phyloP scores from a whole-genome alignment of 2,888 invertebrate species.

The Isoperla grammatica region DNA sequence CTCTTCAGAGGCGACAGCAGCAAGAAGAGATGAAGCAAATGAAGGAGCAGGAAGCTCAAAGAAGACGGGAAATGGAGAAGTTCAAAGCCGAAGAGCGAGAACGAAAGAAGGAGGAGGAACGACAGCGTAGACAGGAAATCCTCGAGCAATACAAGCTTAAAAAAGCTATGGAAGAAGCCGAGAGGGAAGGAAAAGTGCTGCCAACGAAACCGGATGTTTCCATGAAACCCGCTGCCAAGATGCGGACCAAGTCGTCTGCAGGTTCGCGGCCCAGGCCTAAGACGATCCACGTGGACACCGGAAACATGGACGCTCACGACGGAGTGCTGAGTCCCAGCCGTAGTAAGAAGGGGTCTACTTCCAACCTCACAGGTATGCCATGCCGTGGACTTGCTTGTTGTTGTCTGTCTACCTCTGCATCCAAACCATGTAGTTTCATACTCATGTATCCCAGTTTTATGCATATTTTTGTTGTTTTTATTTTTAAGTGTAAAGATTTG shows the following conservation, averaged over 20 bases:
- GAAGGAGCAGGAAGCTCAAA: slow-evolving; percentile 76
- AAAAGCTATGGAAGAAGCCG: slow-evolving; percentile 88
- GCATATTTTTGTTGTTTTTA: neutral
- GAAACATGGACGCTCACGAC: slow-evolving; percentile 70
- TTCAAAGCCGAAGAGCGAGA: slow-evolving; percentile 62
- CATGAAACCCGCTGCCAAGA: slow-evolving; percentile 54
- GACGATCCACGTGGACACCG: slow-evolving; percentile 84
- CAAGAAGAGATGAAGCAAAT: slow-evolving; percentile 81
- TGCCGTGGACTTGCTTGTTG: neutral
- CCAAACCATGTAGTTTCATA: neutral
- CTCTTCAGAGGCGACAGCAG: slow-evolving; percentile 83
- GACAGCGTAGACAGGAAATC: slow-evolving; percentile 78
- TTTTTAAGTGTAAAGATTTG: neutral
- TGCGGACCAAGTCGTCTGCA: slow-evolving; percentile 55
- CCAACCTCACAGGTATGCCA: slow-evolving; percentile 71
- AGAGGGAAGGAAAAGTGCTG: slow-evolving; percentile 60
- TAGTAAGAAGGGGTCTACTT: slow-evolving; percentile 74
- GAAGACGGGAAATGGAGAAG: slow-evolving; percentile 69
- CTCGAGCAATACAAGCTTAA: slow-evolving; percentile 90
- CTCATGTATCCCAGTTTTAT: too few species aligned
- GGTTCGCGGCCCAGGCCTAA: slow-evolving; percentile 70
- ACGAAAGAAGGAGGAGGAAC: slow-evolving; percentile 75
- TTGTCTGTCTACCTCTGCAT: neutral
- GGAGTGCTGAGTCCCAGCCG: slow-evolving; percentile 65
- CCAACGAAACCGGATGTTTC: slow-evolving; percentile 59